A percentile compares a stretch with the other conserved stretches of the same genome.
phyloP scores from a whole-genome alignment of 2,888 invertebrate species.

The Leptinotarsa tumamoca region DNA sequence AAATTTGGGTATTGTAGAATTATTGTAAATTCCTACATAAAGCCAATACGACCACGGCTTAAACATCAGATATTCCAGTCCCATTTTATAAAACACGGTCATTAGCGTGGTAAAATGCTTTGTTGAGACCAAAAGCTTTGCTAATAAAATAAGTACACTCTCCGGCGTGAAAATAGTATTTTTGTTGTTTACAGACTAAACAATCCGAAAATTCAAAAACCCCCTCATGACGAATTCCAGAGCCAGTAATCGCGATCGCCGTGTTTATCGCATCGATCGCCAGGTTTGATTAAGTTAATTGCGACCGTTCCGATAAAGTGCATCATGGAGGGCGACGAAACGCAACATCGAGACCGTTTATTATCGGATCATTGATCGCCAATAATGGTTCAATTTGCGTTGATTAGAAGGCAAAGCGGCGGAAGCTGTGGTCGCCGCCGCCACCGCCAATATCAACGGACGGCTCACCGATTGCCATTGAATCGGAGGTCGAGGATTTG shows the following conservation, averaged over 20 bases:
- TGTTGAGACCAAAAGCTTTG: no score
- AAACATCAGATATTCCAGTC: no score
- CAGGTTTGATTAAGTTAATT: conserved; percentile 14
- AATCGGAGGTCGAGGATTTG: no score
- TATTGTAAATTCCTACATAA: no score
- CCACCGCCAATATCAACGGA: neutral
- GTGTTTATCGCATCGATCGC: conserved; percentile 6
- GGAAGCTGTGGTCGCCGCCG: conserved; percentile 58
- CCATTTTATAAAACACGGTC: no score
- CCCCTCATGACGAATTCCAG: conserved; percentile 10
- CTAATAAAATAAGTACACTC: no score
- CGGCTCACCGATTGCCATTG: no score
- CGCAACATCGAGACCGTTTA: conserved; percentile 44
- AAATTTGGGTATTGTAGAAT: no score
- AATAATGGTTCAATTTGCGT: conserved; percentile 65
- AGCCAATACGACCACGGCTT: no score
- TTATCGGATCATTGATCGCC: conserved; percentile 65
- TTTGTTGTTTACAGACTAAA: no score
- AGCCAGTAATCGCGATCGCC: conserved; percentile 9
- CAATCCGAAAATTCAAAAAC: neutral
- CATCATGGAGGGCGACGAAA: conserved; percentile 28
- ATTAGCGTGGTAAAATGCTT: no score
- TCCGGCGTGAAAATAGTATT: no score
- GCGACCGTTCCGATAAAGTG: conserved; percentile 10
- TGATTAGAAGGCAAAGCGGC: conserved; percentile 65